These are phyloP conservation scores for Carcharodon carcharias DNA, from an alignment of 2,797 vertebrate genomes.

Conservation along the genomic window DNA sequence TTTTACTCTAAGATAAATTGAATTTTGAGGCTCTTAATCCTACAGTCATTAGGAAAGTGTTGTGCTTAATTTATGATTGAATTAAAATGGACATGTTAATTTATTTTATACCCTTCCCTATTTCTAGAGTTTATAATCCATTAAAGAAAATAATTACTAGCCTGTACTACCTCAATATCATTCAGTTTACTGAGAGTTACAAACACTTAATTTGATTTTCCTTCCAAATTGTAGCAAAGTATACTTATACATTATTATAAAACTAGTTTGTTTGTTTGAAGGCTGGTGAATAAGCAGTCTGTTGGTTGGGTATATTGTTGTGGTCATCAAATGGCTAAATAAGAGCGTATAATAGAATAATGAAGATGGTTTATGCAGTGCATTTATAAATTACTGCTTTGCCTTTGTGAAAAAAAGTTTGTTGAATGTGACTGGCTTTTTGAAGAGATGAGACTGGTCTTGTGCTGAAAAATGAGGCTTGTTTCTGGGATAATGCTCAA, in stretches of 20 bases:
- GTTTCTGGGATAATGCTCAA: neutral
- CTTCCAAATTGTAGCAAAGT: neutral
- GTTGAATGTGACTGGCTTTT: neutral
- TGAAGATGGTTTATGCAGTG: neutral
- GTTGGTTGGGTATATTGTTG: neutral
- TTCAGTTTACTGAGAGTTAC: neutral
- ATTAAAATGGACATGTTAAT: neutral
- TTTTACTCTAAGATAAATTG: neutral
- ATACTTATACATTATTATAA: neutral
- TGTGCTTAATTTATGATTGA: neutral
- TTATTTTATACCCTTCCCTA: slow-evolving; percentile 2
- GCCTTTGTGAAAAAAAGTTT: neutral
- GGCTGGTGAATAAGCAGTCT: neutral
- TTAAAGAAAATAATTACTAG: slow-evolving; percentile 8
- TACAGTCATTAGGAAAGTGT: neutral
- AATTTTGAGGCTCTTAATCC: neutral
- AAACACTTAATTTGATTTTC: neutral
- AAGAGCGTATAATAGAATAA: neutral
- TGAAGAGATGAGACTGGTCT: neutral
- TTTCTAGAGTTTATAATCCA: neutral
- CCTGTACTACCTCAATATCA: neutral
- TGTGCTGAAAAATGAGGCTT: slow-evolving; percentile 7
- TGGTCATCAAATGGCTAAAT: neutral
- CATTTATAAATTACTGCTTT: slow-evolving; percentile 1
- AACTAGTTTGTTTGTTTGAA: neutral